Base-by-base conservation (phyloP, 2,113 vertebrate genomes). In the Beaufortia kweichowensis region DNA sequence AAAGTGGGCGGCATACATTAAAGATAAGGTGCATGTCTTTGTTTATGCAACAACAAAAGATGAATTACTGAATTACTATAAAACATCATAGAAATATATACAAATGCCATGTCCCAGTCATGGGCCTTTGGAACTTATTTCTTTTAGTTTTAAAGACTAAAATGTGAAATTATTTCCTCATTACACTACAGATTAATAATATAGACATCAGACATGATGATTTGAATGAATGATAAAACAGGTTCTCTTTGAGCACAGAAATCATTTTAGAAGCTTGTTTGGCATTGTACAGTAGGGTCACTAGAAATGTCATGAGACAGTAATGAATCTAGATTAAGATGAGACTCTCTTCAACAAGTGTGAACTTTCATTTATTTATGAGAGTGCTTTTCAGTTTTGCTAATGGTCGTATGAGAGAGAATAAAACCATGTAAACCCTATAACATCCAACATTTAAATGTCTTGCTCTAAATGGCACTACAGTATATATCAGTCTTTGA, bases 401-500 rank as follows among this genome's bases (percentile, higher is more conserved):
- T 31, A 15, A 68, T 68, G 46, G 46, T 68, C 53, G 11, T 33
- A 9, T 31, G 46, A 33, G 65, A 48, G 8, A 23, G 23, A 63
- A 14, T 19, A 53, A 31, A 31, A 33, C 26, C 48, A 6, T 43
- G 6, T 53, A 23, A 28, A 29, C 29, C 43, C 2, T 68, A 21
- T 53, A 21, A 50, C 53, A 50, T 68, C 29, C 65, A 53, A 50
- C 43, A 31, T 53, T 53, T 53, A 68, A 68, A 33, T 21, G 6
- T 53, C 65, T 31, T 68, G 41, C 26, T 35, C 46, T 39, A 70
- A 39, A 70, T 70, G 28, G 28, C 10, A 56, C 56, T 21, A 19
- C 31, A 56, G n/a, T 55, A 56, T 56, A 39, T 55, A 35, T 70
- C 48, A 70, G 28, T 35, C 31, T 24, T 50, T 70, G 29, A 70